Percentiles rank a stretch among this genome's conserved stretches.
phyloP scores from a whole-genome alignment of 2,888 invertebrate genomes.

The Rhingia campestris region DNA sequence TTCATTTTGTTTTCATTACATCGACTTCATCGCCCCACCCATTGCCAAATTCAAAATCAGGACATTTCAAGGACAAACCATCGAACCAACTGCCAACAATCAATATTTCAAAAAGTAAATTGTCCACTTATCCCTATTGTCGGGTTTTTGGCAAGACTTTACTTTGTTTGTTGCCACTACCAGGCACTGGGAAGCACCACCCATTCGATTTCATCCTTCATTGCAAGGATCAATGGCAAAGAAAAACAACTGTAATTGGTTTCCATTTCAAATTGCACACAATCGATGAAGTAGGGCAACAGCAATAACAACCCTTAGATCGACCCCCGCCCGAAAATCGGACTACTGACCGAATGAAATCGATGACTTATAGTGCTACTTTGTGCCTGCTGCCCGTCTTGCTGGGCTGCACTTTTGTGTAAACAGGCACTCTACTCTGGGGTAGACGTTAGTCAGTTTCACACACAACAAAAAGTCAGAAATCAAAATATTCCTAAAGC shows the following conservation, averaged over 20 bases:
- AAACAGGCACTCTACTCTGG: constrained; percentile 29
- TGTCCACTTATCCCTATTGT: constrained; percentile 46
- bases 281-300: constrained; percentile 20
- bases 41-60: constrained; percentile 29
- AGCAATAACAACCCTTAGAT: constrained; percentile 11
- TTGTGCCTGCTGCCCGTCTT: constrained; percentile 33
- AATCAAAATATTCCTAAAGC: constrained; percentile 60
- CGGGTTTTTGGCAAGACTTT: constrained; percentile 41
- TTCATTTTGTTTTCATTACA: constrained; percentile 18
- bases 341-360: constrained; percentile 71
- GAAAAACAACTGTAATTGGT: constrained; percentile 66
- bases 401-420: constrained; percentile 39
- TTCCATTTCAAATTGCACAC: constrained; percentile 65
- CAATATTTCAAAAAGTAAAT: constrained; percentile 55
- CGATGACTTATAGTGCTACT: constrained; percentile 70
- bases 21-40: background rate
- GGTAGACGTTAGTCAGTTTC: constrained; percentile 23
- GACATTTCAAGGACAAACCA: constrained; percentile 45
- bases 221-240: constrained; percentile 24
- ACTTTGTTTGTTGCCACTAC: constrained; percentile 24
- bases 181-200: constrained; percentile 3
- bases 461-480: constrained; percentile 57
- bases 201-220: constrained; percentile 29
- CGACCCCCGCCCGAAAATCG: constrained; percentile 41
- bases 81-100: constrained; percentile 24